Evolutionary conservation across 2,888 invertebrate genomes (phyloP), one percentile per base, ranked within the genome.

Genomic region (Lagria hirta): DNA sequence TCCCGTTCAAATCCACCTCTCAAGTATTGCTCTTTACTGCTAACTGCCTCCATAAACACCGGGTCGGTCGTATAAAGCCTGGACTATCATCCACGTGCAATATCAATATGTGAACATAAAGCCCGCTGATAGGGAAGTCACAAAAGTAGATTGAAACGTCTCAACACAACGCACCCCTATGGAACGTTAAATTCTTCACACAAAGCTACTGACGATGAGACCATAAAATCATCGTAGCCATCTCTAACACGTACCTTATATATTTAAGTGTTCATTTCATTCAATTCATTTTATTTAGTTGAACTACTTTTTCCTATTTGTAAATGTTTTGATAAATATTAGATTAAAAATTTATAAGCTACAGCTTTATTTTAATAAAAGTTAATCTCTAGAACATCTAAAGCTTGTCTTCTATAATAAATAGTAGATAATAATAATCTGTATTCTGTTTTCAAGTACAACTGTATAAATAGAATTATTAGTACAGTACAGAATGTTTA

Each of bases 41-140:
- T 61, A 64, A 64, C 58, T 61, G 55, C 59, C 59, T 55, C 55
- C 54, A 61, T 60, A 61, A 62, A 62, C 61, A 57, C 52, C 52
- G 50, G 52, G 50, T 51, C 51, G 52, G 47, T 54, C 51, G 47
- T 57, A 52, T 55, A 54, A 55, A 52, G 48, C 54, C 54, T 51
- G 51, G 36, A 55, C 49, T 51, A 54, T n/a, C n/a, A n/a, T 54
- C 51, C 54, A 58, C 54, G 58, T 60, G 50, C 57, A 52, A 56
- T 57, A 57, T 58, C 58, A 55, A 58, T 58, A 58, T 52, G 47
- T 55, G 49, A 48, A 43, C 55, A 51, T 55, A 52, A 54, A 55
- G 50, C 48, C 41, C 45, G 37, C 42, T 37, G 47, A 47, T 47
- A 43, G 47, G 47, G 47, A 47, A 43, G 47, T 47, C 42, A 43